A percentile compares a stretch with the other conserved stretches of the same genome.
These are phyloP conservation scores for Salvator merianae DNA, from an alignment of 2,113 vertebrate species.

Conservation along the genomic window DNA sequence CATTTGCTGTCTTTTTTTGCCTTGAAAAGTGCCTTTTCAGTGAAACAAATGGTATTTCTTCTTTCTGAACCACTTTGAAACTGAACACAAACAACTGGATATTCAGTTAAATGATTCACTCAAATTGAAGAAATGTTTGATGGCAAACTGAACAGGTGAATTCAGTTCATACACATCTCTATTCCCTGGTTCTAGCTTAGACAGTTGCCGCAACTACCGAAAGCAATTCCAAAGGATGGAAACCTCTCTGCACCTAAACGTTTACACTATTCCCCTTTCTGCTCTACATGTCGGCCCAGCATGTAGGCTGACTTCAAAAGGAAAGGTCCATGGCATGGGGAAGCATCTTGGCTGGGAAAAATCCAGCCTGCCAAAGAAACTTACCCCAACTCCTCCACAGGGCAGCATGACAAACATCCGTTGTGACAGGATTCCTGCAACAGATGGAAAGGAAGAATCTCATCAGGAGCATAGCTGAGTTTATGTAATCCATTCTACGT, in stretches of 20 bases:
- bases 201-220: too few relatives aligned
- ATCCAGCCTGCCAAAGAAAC: conserved; percentile 50
- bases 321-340: background rate
- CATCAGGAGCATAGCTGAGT: fast-evolving
- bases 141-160: too few relatives aligned
- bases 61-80: too few relatives aligned
- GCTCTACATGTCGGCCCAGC: background rate
- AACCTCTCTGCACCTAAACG: background rate
- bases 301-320: background rate
- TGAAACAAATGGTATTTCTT: too few relatives aligned
- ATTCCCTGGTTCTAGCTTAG: too few relatives aligned
- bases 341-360: background rate
- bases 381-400: conserved; percentile 93
- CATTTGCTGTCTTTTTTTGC: too few relatives aligned
- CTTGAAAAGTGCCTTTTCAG: too few relatives aligned
- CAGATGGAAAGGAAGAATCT: background rate
- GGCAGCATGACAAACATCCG: conserved; percentile 88
- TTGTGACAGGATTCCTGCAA: conserved; percentile 86
- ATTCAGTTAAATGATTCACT: too few relatives aligned
- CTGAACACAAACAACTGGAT: too few relatives aligned
- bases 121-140: too few relatives aligned
- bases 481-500: too few relatives aligned
- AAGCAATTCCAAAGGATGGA: background rate
- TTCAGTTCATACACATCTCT: too few relatives aligned
- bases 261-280: background rate